Conservation (phyloP, 1,140 invertebrate species). For the Aradophagus sp. region DNA sequence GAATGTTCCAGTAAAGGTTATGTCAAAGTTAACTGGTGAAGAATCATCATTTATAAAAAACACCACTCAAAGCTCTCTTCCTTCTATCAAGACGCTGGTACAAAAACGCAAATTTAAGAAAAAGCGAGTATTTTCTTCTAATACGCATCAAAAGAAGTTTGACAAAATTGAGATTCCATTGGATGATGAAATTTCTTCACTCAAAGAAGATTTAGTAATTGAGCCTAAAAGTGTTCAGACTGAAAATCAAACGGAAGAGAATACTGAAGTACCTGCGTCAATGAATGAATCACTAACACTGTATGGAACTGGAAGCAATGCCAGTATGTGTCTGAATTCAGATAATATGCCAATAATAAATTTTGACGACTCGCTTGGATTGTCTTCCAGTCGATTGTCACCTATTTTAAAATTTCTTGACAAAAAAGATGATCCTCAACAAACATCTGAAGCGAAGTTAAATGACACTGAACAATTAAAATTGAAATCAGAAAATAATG, state of each 20-base stretch:
- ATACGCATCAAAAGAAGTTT: background rate
- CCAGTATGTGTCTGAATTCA: conserved; percentile 43
- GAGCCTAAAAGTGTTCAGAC: conserved; percentile 1
- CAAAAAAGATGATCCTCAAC: conserved; percentile 41
- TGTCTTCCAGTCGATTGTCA: conserved; percentile 63
- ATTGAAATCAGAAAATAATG: too few relatives aligned
- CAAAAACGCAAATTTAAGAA: background rate
- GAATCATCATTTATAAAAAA: background rate
- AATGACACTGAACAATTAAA: too few relatives aligned
- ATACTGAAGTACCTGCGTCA: background rate
- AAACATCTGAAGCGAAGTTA: background rate
- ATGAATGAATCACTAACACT: conserved; percentile 63
- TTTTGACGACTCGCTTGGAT: conserved; percentile 59
- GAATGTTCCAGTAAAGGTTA: conserved; percentile 44
- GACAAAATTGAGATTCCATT: background rate
- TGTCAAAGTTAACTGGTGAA: too few relatives aligned
- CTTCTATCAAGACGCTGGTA: too few relatives aligned
- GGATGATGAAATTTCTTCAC: too few relatives aligned
- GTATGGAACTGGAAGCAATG: conserved; percentile 59
- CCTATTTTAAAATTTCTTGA: conserved; percentile 66
- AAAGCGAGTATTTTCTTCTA: background rate
- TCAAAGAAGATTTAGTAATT: too few relatives aligned
- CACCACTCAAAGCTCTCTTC: too few relatives aligned
- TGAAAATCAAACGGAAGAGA: background rate
- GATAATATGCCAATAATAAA: conserved; percentile 61